Conservation (phyloP, 2,113 vertebrate species). For the Oenanthe melanoleuca region DNA sequence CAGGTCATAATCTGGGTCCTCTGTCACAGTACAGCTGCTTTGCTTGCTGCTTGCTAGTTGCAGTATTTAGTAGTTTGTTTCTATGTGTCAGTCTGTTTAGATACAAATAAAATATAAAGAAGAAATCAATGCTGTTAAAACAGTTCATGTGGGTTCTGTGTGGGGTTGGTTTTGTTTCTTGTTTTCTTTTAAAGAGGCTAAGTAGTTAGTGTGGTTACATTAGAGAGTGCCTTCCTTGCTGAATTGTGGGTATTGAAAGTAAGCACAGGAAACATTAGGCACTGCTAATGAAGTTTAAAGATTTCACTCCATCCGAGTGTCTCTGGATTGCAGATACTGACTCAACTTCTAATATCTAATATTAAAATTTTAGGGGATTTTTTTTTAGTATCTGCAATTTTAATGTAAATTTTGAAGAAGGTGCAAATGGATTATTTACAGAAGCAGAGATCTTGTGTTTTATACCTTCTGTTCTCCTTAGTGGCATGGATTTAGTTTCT, state of each 20-base stretch:
- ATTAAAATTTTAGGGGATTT: too few species aligned
- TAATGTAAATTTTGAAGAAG: background rate
- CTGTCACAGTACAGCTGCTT: background rate
- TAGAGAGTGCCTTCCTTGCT: background rate
- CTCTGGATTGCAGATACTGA: background rate
- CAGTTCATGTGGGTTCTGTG: background rate
- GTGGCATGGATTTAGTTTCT: background rate
- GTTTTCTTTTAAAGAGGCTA: background rate
- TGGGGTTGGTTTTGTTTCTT: background rate
- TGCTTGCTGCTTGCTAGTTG: background rate
- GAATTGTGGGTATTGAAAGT: background rate
- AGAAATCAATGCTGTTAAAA: background rate
- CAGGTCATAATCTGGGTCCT: accelerated
- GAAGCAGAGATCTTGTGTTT: background rate
- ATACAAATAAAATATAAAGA: background rate
- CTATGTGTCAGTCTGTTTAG: background rate
- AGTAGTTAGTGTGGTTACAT: background rate
- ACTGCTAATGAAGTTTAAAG: background rate
- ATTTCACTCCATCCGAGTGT: background rate
- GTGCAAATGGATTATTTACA: background rate
- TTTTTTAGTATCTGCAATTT: background rate
- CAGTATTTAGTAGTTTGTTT: background rate
- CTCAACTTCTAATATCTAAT: background rate
- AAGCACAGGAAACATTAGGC: background rate
- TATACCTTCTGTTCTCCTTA: background rate